Evolutionary conservation across 2,113 vertebrate species (phyloP).

Genomic region (Amphiprion ocellaris): DNA sequence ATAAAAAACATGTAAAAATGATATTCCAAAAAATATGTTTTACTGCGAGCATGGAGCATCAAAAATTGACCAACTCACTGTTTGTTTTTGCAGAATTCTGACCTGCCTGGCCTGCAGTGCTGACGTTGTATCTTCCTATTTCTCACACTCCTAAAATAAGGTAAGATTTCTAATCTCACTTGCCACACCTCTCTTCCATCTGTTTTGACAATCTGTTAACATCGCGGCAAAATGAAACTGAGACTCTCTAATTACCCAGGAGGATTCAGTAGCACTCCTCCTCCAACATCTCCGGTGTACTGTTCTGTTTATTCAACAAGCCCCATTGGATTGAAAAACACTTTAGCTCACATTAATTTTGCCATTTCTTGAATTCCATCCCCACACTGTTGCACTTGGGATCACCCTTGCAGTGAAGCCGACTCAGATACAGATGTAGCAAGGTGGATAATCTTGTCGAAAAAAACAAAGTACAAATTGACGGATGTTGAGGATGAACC

Average conservation of each 20-base stretch:
- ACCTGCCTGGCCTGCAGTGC: conserved; percentile 17
- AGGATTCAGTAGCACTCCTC: conserved; percentile 21
- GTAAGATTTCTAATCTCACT: conserved; percentile 43
- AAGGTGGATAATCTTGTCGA: conserved; percentile 27
- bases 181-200: conserved; percentile 37
- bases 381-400: not conserved
- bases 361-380: conserved; percentile 33
- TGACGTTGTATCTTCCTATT: conserved; percentile 11
- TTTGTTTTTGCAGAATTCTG: conserved; percentile 55
- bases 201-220: conserved; percentile 51
- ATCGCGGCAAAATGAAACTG: conserved; percentile 41
- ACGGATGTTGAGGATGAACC: conserved; percentile 8
- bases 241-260: conserved; percentile 39
- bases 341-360: conserved; percentile 18
- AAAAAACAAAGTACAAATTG: conserved; percentile 5
- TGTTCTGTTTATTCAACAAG: conserved; percentile 45
- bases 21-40: not conserved
- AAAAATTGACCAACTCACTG: not conserved
- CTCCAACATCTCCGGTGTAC: conserved; percentile 7
- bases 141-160: conserved; percentile 34
- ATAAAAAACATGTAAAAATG: not conserved
- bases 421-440: conserved; percentile 26
- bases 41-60: not conserved
- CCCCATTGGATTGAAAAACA: conserved; percentile 18
- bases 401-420: not conserved